These are phyloP conservation scores for Eriosoma lanigerum DNA, from an alignment of 1,140 invertebrate genomes.

Conservation along the genomic window DNA sequence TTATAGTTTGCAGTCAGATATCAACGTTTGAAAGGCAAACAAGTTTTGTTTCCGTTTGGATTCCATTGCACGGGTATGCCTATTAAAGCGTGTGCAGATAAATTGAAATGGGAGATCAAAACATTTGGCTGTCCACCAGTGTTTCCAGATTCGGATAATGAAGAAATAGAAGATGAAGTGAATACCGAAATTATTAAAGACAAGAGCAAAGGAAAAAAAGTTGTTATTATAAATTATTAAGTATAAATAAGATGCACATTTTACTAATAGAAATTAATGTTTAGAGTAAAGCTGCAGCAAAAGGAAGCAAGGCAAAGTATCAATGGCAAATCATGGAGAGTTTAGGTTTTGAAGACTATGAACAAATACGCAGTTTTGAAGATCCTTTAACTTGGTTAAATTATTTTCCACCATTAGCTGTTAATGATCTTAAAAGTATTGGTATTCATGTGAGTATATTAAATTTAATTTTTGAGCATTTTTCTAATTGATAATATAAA, in stretches of 20 bases:
- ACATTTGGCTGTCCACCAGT: slow-evolving; percentile 88
- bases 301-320: slow-evolving; percentile 84
- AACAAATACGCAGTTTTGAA: slow-evolving; percentile 92
- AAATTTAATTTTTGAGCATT: not conserved
- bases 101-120: slow-evolving; percentile 91
- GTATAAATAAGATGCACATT: not conserved
- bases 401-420: slow-evolving; percentile 92
- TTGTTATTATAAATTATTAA: slow-evolving; percentile 56
- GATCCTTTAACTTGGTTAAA: slow-evolving; percentile 89
- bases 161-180: slow-evolving; percentile 60
- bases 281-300: slow-evolving; percentile 93
- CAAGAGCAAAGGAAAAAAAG: slow-evolving; percentile 97
- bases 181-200: slow-evolving; percentile 73
- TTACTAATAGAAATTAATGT: slow-evolving; percentile 54
- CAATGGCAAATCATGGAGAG: slow-evolving; percentile 99
- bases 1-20: slow-evolving; percentile 87
- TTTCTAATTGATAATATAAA: not conserved
- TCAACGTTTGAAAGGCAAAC: slow-evolving; percentile 86
- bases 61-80: slow-evolving; percentile 99
- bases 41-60: slow-evolving; percentile 94
- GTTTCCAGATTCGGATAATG: slow-evolving; percentile 71
- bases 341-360: slow-evolving; percentile 77
- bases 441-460: slow-evolving; percentile 77
- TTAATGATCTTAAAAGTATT: slow-evolving; percentile 83
- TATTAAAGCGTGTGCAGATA: slow-evolving; percentile 97